Base-by-base conservation (phyloP, 2,888 invertebrate species). In the Eilema caniola region DNA sequence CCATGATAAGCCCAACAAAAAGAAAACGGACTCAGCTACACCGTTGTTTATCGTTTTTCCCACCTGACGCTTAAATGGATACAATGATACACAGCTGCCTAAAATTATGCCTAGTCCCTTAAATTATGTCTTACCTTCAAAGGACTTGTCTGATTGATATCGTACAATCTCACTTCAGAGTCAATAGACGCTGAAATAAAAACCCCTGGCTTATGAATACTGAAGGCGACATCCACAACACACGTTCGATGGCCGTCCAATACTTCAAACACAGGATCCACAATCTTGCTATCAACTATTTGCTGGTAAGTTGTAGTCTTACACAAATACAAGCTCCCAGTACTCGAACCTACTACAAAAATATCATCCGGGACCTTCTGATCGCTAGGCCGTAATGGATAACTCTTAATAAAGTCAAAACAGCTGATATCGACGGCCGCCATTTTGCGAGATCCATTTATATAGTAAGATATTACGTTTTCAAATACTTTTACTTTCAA, bases 111-210 rank as follows among this genome's bases (percentile, higher is more conserved):
- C 28, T 28, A 28, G 28, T 41, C 14, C 12, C 1, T 12, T 8
- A 37, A 37, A 37, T 1, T 7, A n/a, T 33, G 10, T 25, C 79
- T 79, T 71, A 93, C 95, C 89, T 91, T 94, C 68, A 95, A 72
- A 3, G 93, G 93, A 66, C 84, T 82, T 0, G 79, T 69, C 72
- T 93, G 93, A 12, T 84, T 85, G 0, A 94, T 85, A 75, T 92
- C 88, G 73, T 93, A 94, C 0, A 95, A 75, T 5, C 93, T 82
- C 33, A 94, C 57, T 77, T 94, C 94, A 0, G 94, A 91, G 65
- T 94, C 94, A 59, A 92, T 91, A 0, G 93, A 92, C 7, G 93
- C 81, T 0, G 94, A 92, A 0, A 90, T 89, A 37, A 94, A 92
- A 0, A 93, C 73, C 0, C 89, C 90, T 0, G 92, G 89, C 69